phyloP scores from a whole-genome alignment of 53 echinoderm and acorn worm species.

The Pentamera pediparva region DNA sequence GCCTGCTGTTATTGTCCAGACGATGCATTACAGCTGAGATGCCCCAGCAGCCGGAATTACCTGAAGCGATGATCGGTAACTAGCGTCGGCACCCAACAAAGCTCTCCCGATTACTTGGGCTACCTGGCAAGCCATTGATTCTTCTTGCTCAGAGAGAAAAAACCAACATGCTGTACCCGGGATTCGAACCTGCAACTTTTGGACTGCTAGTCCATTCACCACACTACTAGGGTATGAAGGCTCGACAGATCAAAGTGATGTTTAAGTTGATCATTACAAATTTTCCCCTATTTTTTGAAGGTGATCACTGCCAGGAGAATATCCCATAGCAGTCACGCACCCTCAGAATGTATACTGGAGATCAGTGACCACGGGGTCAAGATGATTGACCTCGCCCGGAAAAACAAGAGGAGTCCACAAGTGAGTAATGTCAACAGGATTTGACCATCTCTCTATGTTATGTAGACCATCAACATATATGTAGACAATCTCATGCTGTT shows the following conservation, averaged over 20 bases:
- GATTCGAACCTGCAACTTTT: background rate
- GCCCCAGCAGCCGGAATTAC: too few relatives aligned
- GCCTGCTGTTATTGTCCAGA: too few relatives aligned
- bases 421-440: too few relatives aligned
- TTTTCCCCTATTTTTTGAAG: conserved; percentile 26
- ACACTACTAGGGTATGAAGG: background rate
- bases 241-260: background rate
- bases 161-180: background rate
- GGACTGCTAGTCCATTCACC: background rate
- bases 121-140: too few relatives aligned
- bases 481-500: too few relatives aligned
- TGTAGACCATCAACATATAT: too few relatives aligned
- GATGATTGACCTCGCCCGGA: conserved; percentile 84
- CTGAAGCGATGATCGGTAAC: too few relatives aligned
- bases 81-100: too few relatives aligned
- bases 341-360: conserved; percentile 78
- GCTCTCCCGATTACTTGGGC: too few relatives aligned
- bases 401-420: conserved; percentile 10
- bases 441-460: too few relatives aligned
- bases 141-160: too few relatives aligned
- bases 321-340: conserved; percentile 64
- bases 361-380: conserved; percentile 92
- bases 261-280: background rate
- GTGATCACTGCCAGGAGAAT: conserved; percentile 80
- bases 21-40: too few relatives aligned